These are phyloP conservation scores for Ptilorrhoa leucosticta DNA, from an alignment of 2,113 vertebrate species.

Conservation along the genomic window DNA sequence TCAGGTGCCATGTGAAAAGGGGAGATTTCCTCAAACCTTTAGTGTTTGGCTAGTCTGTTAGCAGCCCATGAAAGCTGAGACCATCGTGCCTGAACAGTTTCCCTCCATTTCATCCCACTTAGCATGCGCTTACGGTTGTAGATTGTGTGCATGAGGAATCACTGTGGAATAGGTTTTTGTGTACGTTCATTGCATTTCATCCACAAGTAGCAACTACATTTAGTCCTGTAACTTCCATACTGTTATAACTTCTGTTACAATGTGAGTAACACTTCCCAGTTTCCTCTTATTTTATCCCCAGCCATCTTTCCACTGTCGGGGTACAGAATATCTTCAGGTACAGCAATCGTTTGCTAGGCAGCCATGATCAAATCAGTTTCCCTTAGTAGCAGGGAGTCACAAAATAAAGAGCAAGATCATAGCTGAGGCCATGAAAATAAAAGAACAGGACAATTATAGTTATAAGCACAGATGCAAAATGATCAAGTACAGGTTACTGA, in stretches of 20 bases:
- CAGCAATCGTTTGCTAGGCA: not conserved
- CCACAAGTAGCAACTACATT: not conserved
- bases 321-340: not conserved
- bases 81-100: accelerated
- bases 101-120: not conserved
- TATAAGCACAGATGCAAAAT: not conserved
- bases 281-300: not conserved
- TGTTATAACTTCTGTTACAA: not conserved
- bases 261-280: not conserved
- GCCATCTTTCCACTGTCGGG: not conserved
- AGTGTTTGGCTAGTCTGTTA: not conserved
- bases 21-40: not conserved
- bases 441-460: not conserved
- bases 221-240: not conserved
- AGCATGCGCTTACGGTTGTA: not conserved
- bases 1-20: not conserved
- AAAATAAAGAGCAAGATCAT: not conserved
- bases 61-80: not conserved
- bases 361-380: not conserved
- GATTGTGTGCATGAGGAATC: not conserved
- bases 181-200: not conserved
- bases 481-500: not conserved
- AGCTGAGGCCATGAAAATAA: not conserved
- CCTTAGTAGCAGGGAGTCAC: not conserved
- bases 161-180: not conserved